These are phyloP conservation scores for Magallana angulata DNA, from an alignment of 1,140 invertebrate species.

Conservation along the genomic window DNA sequence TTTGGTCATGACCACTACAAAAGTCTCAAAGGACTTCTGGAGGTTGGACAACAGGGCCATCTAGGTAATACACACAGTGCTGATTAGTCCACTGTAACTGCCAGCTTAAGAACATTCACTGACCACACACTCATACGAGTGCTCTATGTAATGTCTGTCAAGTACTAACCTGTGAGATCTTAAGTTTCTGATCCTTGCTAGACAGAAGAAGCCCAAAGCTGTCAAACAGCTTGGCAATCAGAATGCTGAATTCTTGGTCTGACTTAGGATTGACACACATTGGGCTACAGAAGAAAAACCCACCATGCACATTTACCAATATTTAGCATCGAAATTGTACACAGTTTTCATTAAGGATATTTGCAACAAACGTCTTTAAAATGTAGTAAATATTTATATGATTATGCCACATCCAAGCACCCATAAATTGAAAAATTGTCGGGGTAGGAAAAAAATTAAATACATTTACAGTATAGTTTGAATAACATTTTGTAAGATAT, in stretches of 20 bases:
- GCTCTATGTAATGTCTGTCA: too few relatives aligned
- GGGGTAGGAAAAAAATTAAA: too few relatives aligned
- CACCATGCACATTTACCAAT: neutral
- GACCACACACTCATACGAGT: too few relatives aligned
- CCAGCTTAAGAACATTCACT: too few relatives aligned
- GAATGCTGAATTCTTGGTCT: slow-evolving; percentile 50
- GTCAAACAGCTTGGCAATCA: slow-evolving; percentile 54
- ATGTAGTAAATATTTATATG: too few relatives aligned
- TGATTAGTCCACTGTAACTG: too few relatives aligned
- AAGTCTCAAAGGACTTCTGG: slow-evolving; percentile 61
- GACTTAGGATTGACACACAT: slow-evolving; percentile 14
- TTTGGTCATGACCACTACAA: slow-evolving; percentile 61
- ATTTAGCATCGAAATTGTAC: neutral
- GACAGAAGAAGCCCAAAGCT: slow-evolving; percentile 55
- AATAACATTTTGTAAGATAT: too few relatives aligned
- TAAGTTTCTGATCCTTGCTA: slow-evolving; percentile 45
- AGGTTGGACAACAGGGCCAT: slow-evolving; percentile 65
- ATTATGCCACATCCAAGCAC: too few relatives aligned
- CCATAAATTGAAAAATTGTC: too few relatives aligned
- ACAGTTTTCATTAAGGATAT: too few relatives aligned
- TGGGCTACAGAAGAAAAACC: neutral
- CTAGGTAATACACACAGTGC: slow-evolving; percentile 48
- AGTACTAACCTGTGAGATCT: slow-evolving; percentile 59
- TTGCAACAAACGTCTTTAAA: too few relatives aligned
- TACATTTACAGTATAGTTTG: too few relatives aligned